Conservation (phyloP, 2,888 invertebrate species). For the Metalampra italica region DNA sequence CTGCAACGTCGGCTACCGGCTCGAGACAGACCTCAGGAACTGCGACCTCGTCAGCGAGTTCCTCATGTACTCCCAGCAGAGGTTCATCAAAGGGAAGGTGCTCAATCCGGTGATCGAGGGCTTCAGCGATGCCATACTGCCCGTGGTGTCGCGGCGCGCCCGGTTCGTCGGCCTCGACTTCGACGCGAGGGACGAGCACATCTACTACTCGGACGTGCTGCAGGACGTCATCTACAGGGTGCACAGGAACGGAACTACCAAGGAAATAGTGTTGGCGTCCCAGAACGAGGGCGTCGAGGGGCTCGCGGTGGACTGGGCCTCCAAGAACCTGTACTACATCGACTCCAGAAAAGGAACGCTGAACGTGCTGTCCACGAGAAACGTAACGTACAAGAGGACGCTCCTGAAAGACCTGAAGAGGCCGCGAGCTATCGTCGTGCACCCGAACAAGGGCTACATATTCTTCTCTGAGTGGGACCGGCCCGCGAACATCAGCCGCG, state of each 20-base stretch:
- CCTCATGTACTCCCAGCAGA: constrained; percentile 96
- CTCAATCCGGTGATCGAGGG: constrained; percentile 92
- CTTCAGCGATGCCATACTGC: constrained; percentile 96
- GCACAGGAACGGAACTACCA: constrained; percentile 86
- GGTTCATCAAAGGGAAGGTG: constrained; percentile 96
- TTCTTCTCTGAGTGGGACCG: constrained; percentile 98
- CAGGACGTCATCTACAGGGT: constrained; percentile 95
- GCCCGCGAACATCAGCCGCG: constrained; percentile 96
- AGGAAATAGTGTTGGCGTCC: constrained; percentile 94
- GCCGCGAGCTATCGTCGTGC: constrained; percentile 97
- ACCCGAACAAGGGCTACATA: constrained; percentile 95
- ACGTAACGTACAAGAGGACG: constrained; percentile 90
- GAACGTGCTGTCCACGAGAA: constrained; percentile 93
- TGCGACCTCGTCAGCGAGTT: constrained; percentile 92
- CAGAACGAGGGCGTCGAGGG: constrained; percentile 99
- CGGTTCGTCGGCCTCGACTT: constrained; percentile 97
- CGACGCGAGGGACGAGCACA: constrained; percentile 92
- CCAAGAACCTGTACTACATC: constrained; percentile 96
- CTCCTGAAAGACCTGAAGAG: constrained; percentile 92
- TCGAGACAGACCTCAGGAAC: constrained; percentile 85
- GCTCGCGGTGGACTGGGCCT: constrained; percentile 96
- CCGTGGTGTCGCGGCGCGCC: constrained; percentile 93
- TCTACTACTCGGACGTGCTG: constrained; percentile 98
- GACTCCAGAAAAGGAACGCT: constrained; percentile 96
- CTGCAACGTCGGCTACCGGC: constrained; percentile 91